Base-by-base conservation (phyloP, 2,888 invertebrate species). In the Laspeyria flexula region DNA sequence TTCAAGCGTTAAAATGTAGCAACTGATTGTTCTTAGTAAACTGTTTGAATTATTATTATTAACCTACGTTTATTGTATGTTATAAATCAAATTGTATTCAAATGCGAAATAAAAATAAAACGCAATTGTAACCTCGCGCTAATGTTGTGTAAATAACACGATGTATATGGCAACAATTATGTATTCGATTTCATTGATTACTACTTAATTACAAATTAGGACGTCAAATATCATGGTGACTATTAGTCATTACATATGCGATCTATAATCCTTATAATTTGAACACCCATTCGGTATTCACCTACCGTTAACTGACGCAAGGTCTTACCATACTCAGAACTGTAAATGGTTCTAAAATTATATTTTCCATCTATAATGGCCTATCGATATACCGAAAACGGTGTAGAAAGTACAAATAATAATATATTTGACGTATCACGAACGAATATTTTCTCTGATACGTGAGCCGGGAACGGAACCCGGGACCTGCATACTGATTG, bases 361-460 rank as follows among this genome's bases (percentile, higher is more conserved):
- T 73, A 73, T 78, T 84, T 82, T 75, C 65, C 60, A 62, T 73
- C 67, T 72, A 73, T 76, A 79, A 79, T 73, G 68, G 61, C 62
- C 66, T 65, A 73, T 79, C 58, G 55, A 56, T 62, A 71, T 61
- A 71, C 80, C 86, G 58, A 83, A 88, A 86, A 81, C 66, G 85
- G 85, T 60, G 70, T 84, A 87, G 90, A 90, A 91, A 91, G 90
- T 81, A 67, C 55, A 63, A 69, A 76, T 81, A 81, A 81, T 85
- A 86, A 77, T 75, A 81, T 74, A 81, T 83, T 84, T 81, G 80
- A 81, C 71, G 71, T 76, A 71, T 75, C 79, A 80, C 78, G 75
- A 78, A 77, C 77, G 79, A 77, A 83, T 81, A 86, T 89, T 87
- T 86, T 85, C 79, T 81, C 79, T 58, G 69, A 72, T 70, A 87